phyloP scores from a whole-genome alignment of 2,888 invertebrate genomes.

The Oscheius myriophilus region DNA sequence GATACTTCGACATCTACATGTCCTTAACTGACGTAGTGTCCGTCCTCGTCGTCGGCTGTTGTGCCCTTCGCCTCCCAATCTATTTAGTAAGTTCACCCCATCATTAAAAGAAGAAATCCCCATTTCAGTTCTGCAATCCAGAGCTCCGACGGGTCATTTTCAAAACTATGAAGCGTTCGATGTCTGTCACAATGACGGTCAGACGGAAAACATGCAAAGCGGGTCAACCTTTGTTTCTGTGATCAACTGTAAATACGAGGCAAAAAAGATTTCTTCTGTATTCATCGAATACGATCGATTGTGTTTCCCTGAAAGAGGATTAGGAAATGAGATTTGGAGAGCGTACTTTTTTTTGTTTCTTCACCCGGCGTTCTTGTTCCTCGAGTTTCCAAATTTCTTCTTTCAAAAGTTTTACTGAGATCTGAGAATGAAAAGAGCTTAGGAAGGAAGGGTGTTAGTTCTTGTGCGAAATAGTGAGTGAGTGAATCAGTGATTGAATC shows the following conservation, averaged over 20 bases:
- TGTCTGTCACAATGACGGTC: conserved; percentile 14
- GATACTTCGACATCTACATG: conserved; percentile 44
- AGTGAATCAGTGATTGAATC: too few species aligned
- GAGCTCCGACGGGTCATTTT: conserved; percentile 39
- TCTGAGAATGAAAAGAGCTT: background rate
- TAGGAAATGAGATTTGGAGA: background rate
- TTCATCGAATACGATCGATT: too few species aligned
- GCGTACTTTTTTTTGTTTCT: background rate
- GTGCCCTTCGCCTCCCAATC: conserved; percentile 46
- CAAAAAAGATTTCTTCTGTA: too few species aligned
- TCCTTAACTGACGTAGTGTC: conserved; percentile 46
- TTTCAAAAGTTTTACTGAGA: conserved; percentile 4
- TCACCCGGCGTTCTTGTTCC: background rate
- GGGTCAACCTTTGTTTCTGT: conserved; percentile 22
- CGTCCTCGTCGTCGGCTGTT: conserved; percentile 43
- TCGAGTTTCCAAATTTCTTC: conserved; percentile 16
- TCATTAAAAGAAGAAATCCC: background rate
- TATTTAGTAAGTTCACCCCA: conserved; percentile 36
- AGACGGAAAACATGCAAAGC: conserved; percentile 22
- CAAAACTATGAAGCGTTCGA: conserved; percentile 19
- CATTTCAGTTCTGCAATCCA: conserved; percentile 44
- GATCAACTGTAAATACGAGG: background rate
- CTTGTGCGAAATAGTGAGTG: too few species aligned
- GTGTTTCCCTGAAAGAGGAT: background rate
- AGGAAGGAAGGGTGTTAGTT: too few species aligned